These are phyloP conservation scores for Halichoeres trimaculatus DNA, from an alignment of 2,113 vertebrate species.

Conservation along the genomic window DNA sequence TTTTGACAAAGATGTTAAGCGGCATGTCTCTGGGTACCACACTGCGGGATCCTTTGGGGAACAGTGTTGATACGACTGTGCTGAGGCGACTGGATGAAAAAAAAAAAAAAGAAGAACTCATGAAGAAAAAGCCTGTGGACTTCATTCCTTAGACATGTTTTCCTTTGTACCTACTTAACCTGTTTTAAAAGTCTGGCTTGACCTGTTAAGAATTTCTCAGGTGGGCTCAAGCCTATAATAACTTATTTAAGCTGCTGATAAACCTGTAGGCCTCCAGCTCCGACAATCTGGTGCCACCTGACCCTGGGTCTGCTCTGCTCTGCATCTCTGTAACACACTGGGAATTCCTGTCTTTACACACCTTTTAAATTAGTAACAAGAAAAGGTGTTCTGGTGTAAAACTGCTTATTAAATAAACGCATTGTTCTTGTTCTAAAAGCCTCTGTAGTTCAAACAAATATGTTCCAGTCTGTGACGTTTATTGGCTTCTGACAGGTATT, in stretches of 20 bases:
- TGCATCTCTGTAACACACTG: background rate
- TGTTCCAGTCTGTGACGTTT: background rate
- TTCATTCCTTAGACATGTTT: slow-evolving; percentile 37
- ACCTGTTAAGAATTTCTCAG: slow-evolving; percentile 34
- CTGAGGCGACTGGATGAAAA: slow-evolving; percentile 89
- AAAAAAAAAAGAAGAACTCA: slow-evolving; percentile 22
- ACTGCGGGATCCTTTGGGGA: slow-evolving; percentile 97
- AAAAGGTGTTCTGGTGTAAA: background rate
- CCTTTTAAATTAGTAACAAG: slow-evolving; percentile 5
- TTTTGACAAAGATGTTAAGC: slow-evolving; percentile 98
- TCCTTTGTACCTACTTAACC: slow-evolving; percentile 39
- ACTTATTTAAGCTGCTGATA: slow-evolving; percentile 25
- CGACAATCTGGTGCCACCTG: background rate
- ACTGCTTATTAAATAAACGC: background rate
- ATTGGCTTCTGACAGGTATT: background rate
- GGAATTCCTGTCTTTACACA: background rate
- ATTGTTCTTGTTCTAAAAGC: background rate
- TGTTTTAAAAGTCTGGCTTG: slow-evolving; percentile 35
- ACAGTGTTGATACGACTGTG: slow-evolving; percentile 94
- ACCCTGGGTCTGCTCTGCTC: background rate
- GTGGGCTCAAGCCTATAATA: slow-evolving; percentile 29
- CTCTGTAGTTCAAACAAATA: slow-evolving; percentile 4
- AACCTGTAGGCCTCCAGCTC: slow-evolving; percentile 14
- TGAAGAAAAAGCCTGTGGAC: slow-evolving; percentile 5
- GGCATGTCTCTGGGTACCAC: slow-evolving; percentile 98